A percentile compares a stretch with the other conserved stretches of the same genome.
Conservation (phyloP, 2,888 invertebrate genomes). For the Agonopterix heracliana region DNA sequence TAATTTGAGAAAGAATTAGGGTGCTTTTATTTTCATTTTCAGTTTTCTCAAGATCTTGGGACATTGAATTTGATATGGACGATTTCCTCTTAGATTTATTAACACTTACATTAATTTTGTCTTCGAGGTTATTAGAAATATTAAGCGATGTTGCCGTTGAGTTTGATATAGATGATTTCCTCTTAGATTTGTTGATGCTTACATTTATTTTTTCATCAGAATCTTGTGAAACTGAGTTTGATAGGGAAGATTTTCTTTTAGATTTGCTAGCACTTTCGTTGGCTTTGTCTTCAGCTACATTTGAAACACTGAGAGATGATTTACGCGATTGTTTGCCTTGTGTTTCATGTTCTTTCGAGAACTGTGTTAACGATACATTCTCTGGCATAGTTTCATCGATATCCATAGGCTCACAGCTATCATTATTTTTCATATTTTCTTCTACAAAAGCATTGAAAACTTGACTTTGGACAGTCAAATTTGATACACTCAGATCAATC, state of each 20-base stretch:
- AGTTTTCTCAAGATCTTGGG: conserved; percentile 29
- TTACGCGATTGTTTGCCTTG: neutral
- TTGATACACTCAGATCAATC: neutral
- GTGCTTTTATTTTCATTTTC: conserved; percentile 48
- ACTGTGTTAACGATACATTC: conserved; percentile 33
- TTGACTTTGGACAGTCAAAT: conserved; percentile 10
- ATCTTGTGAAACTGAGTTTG: conserved; percentile 23
- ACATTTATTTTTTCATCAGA: conserved; percentile 32
- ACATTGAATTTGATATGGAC: conserved; percentile 21
- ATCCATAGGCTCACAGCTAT: conserved; percentile 64
- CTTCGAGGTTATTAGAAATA: neutral
- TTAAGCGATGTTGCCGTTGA: neutral
- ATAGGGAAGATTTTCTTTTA: conserved; percentile 27
- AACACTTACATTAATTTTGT: conserved; percentile 14
- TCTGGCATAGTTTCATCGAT: conserved; percentile 60
- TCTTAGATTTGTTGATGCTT: conserved; percentile 41
- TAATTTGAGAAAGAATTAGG: conserved; percentile 50
- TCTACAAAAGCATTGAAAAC: conserved; percentile 2
- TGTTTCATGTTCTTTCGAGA: conserved; percentile 14
- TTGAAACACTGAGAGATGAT: conserved; percentile 3
- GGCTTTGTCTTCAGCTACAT: neutral
- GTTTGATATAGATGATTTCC: conserved; percentile 19
- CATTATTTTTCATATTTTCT: conserved; percentile 17
- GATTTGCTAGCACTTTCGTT: conserved; percentile 24
- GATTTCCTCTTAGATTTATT: conserved; percentile 32